These are phyloP conservation scores for Trogon melanurus DNA, from an alignment of 2,113 vertebrate species.

Conservation along the genomic window DNA sequence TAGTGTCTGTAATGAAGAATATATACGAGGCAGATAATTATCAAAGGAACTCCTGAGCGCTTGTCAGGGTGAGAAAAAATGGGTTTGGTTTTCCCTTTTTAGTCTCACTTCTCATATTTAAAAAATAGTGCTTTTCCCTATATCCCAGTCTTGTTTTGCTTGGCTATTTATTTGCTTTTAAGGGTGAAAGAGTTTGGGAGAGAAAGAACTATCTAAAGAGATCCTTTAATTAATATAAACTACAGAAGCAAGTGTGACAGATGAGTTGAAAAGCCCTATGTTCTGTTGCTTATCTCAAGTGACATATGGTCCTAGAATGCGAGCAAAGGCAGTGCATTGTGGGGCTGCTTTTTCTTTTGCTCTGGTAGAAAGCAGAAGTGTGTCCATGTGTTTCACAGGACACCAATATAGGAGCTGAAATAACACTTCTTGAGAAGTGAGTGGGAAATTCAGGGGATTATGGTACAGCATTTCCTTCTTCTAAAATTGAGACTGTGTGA, in stretches of 20 bases:
- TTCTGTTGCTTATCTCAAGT: conserved; percentile 57
- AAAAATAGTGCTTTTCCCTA: background rate
- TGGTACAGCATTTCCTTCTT: background rate
- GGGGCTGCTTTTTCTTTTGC: background rate
- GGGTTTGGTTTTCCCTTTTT: background rate
- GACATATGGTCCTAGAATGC: conserved; percentile 14
- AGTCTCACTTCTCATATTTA: background rate
- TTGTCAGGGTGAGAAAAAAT: background rate
- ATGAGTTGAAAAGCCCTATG: conserved; percentile 30
- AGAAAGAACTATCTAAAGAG: conserved; percentile 16
- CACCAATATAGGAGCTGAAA: background rate
- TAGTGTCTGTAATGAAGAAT: background rate
- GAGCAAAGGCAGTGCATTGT: background rate
- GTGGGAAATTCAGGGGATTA: conserved; percentile 4
- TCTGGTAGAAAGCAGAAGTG: background rate
- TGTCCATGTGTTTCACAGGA: background rate
- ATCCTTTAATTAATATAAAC: conserved; percentile 62
- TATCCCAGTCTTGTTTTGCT: background rate
- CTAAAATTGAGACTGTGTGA: background rate
- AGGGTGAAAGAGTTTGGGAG: background rate
- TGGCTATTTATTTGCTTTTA: background rate
- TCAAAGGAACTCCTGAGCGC: background rate
- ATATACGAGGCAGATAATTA: background rate
- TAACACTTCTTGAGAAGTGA: background rate
- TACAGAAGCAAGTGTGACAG: conserved; percentile 41